Percentiles rank a stretch among this genome's conserved stretches.
Evolutionary conservation across 2,113 vertebrate species (phyloP).

Genomic region (Ceyx margarethae): DNA sequence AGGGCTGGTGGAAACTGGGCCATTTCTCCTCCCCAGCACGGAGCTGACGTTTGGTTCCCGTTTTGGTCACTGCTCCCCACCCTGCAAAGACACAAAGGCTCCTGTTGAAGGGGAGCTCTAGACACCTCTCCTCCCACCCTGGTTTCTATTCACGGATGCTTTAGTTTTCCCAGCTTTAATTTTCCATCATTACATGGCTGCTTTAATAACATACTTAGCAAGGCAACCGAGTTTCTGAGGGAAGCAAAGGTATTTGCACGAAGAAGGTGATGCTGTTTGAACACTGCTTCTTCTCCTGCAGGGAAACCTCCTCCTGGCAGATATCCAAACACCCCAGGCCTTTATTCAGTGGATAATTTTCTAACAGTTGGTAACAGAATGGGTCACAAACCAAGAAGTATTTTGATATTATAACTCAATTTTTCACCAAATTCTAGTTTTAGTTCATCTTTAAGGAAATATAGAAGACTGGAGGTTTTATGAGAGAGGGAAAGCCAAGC

Average conservation of each 20-base stretch:
- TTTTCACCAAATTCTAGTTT: neutral
- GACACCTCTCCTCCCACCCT: neutral
- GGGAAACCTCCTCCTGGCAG: neutral
- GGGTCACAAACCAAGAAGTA: neutral
- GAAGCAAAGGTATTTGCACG: neutral
- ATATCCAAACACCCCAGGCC: accelerated
- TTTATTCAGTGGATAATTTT: neutral
- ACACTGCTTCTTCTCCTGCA: neutral
- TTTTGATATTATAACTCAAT: neutral
- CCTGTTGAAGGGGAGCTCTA: neutral
- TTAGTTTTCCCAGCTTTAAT: neutral
- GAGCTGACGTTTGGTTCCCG: accelerated
- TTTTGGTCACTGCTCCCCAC: neutral
- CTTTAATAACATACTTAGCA: neutral
- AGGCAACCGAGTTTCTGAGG: neutral
- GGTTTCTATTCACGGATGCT: neutral
- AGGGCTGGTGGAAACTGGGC: accelerated
- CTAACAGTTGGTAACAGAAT: neutral
- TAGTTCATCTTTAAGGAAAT: neutral
- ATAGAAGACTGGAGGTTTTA: neutral
- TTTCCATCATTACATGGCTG: neutral
- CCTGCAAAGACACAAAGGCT: neutral
- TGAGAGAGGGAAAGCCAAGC: neutral
- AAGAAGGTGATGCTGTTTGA: neutral
- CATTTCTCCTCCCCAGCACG: neutral